Conservation (phyloP, 2,113 vertebrate genomes). For the Chaenogobius annularis region DNA sequence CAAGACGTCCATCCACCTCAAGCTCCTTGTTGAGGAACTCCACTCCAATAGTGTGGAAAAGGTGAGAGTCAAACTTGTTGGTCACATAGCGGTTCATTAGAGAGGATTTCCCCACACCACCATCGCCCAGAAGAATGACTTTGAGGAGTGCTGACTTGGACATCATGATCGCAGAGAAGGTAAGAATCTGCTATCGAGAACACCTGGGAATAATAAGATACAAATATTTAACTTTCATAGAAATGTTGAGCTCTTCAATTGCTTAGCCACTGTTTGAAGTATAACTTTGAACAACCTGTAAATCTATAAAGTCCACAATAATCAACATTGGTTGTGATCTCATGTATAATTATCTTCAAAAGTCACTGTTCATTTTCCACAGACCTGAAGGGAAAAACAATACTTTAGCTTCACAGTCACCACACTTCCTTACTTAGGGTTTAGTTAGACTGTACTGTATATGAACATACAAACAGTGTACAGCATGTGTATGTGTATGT, state of each 20-base stretch:
- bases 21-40: slow-evolving; percentile 97
- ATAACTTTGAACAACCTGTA: too few relatives aligned
- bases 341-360: neutral
- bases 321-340: neutral
- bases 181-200: neutral
- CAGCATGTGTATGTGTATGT: too few relatives aligned
- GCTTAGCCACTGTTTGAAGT: neutral
- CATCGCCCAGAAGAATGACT: slow-evolving; percentile 94
- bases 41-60: slow-evolving; percentile 97
- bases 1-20: slow-evolving; percentile 90
- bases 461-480: too few relatives aligned
- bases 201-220: slow-evolving; percentile 10
- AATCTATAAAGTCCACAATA: too few relatives aligned
- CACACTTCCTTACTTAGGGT: neutral
- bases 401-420: neutral
- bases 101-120: slow-evolving; percentile 95
- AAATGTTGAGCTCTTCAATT: neutral
- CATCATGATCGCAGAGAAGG: slow-evolving; percentile 70
- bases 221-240: neutral
- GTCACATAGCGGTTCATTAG: slow-evolving; percentile 97
- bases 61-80: slow-evolving; percentile 93
- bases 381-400: neutral
- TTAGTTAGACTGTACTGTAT: too few relatives aligned
- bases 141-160: slow-evolving; percentile 90
- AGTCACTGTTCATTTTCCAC: neutral